Conservation (phyloP, 2,888 invertebrate species). For the Amphiduros pacificus region DNA sequence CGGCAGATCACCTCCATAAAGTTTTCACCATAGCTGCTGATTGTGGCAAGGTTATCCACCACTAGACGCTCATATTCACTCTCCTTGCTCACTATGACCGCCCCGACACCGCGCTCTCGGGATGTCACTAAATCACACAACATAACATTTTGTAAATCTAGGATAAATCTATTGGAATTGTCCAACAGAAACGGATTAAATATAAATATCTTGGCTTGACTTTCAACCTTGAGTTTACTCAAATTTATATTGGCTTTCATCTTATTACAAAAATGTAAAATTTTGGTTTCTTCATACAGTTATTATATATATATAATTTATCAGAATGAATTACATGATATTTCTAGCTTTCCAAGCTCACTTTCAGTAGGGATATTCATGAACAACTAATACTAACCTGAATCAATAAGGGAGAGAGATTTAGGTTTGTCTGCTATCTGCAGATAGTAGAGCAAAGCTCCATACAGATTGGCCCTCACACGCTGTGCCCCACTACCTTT, state of each 20-base stretch:
- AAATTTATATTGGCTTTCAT: too few species aligned
- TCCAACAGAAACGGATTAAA: too few species aligned
- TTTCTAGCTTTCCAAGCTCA: too few species aligned
- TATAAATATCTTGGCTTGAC: too few species aligned
- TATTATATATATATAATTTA: too few species aligned
- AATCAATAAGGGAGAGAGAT: constrained; percentile 1
- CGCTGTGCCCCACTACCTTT: constrained; percentile 77
- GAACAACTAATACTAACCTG: constrained; percentile 7
- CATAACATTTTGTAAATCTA: too few species aligned
- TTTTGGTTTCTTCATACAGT: too few species aligned
- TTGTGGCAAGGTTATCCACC: constrained; percentile 66
- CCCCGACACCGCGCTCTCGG: constrained; percentile 24
- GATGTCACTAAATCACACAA: constrained; percentile 10
- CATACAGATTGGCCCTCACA: constrained; percentile 83
- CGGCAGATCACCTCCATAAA: constrained; percentile 80
- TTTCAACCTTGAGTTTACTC: too few species aligned
- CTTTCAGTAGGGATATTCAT: too few species aligned
- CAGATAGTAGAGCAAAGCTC: constrained; percentile 79
- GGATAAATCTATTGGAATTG: too few species aligned
- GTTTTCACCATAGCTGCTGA: constrained; percentile 78
- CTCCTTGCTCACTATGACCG: constrained; percentile 35
- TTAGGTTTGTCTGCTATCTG: constrained; percentile 63
- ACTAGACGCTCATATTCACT: constrained; percentile 55
- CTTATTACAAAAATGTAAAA: too few species aligned
- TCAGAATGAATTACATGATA: too few species aligned